These are phyloP conservation scores for Ochropacha duplaris DNA, from an alignment of 2,888 invertebrate species.

Conservation along the genomic window DNA sequence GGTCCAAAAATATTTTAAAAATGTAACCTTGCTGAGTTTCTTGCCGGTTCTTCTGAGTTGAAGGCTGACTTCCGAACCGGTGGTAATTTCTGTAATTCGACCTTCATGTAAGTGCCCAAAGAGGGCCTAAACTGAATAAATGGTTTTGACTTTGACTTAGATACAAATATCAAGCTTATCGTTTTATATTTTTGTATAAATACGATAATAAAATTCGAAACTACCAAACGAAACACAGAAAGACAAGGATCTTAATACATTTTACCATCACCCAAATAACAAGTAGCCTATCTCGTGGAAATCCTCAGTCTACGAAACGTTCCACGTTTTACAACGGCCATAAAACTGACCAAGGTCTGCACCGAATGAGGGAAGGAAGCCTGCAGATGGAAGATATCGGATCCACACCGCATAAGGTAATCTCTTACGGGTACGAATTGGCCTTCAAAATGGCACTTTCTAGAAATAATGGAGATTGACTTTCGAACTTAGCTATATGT, in stretches of 20 bases:
- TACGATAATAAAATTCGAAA: not conserved
- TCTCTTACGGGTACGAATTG: conserved; percentile 43
- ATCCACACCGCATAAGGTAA: conserved; percentile 47
- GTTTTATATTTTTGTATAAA: not conserved
- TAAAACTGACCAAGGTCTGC: conserved; percentile 51
- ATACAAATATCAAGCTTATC: not conserved
- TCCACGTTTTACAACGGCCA: conserved; percentile 52
- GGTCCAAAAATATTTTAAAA: too few species aligned
- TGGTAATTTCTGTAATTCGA: too few species aligned
- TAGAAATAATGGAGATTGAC: conserved; percentile 37
- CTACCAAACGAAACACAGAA: not conserved
- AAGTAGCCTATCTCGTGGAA: conserved; percentile 17
- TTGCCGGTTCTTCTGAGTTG: too few species aligned
- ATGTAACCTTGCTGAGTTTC: too few species aligned
- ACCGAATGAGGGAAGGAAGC: conserved; percentile 40
- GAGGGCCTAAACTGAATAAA: not conserved
- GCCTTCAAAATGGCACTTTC: conserved; percentile 35
- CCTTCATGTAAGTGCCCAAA: too few species aligned
- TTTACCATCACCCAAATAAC: not conserved
- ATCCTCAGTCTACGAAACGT: conserved; percentile 14
- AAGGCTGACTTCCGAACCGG: too few species aligned
- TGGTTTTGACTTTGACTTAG: not conserved
- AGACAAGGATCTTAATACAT: conserved; percentile 1
- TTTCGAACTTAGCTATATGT: conserved; percentile 13
- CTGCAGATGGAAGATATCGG: conserved; percentile 46